Evolutionary conservation across 2,113 vertebrate genomes (phyloP).

Genomic region (Abramis brama): DNA sequence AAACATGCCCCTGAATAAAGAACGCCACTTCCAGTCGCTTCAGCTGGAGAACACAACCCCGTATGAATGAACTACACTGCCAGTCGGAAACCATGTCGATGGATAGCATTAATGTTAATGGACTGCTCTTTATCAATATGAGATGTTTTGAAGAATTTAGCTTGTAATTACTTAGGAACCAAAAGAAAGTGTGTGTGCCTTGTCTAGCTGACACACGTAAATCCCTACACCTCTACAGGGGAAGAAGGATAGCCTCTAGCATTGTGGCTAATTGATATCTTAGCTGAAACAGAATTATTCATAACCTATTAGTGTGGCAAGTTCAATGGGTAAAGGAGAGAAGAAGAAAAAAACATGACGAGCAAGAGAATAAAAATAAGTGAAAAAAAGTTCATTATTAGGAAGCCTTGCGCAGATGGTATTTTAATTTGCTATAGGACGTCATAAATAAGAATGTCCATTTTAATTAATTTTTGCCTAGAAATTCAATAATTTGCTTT

Average conservation of each 20-base stretch:
- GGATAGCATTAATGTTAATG: constrained; percentile 29
- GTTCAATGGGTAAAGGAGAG: constrained; percentile 72
- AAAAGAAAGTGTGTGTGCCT: constrained; percentile 42
- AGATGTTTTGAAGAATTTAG: constrained; percentile 11
- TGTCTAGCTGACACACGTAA: constrained; percentile 65
- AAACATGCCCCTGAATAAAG: background rate
- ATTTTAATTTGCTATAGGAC: constrained; percentile 78
- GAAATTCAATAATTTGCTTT: constrained; percentile 69
- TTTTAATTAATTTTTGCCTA: constrained; percentile 76
- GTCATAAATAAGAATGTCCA: constrained; percentile 79
- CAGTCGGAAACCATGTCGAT: background rate
- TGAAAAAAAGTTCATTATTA: constrained; percentile 76
- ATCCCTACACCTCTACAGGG: constrained; percentile 66
- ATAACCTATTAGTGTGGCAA: constrained; percentile 81
- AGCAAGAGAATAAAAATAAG: constrained; percentile 63
- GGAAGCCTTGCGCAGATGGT: constrained; percentile 67
- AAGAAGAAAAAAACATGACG: constrained; percentile 53
- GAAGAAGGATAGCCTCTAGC: constrained; percentile 74
- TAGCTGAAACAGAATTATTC: constrained; percentile 83
- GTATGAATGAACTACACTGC: constrained; percentile 14
- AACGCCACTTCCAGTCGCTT: background rate
- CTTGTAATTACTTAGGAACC: constrained; percentile 41
- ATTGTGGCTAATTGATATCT: constrained; percentile 76
- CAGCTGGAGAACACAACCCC: background rate
- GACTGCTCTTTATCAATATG: constrained; percentile 40